Evolutionary conservation across 2,797 vertebrate genomes (phyloP), one percentile per base, ranked within the genome.

Genomic region (Paratrypauchen microcephalus): DNA sequence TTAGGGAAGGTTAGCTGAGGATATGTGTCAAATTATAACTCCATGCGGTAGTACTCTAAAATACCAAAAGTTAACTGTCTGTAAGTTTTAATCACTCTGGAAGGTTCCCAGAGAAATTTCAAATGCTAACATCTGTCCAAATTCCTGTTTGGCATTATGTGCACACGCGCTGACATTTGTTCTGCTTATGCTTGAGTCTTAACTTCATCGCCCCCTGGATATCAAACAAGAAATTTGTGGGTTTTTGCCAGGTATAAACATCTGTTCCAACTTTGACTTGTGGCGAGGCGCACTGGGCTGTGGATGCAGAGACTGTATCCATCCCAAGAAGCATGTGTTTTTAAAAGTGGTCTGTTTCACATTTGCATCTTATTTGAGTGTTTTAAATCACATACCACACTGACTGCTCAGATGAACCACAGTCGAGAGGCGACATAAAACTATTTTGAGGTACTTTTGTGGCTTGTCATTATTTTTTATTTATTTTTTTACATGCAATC

Each of bases 101-200:
- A 68, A 61, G 77, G 73, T 79, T 83, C 65, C 55, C 68, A 58
- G 11, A 87, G 65, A 62, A 45, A 83, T 83, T 84, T 83, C 36
- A 76, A 83, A 83, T 80, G 69, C 75, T 77, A 83, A 80, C 79
- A 87, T 86, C 77, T 82, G 83, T 83, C 78, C 69, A 86, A 84
- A 79, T 86, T 78, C 77, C 85, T 80, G 68, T 87, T 90, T 84
- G 81, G 85, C 85, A 86, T 80, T 72, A 77, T 76, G 69, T 70
- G 63, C 70, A 79, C 73, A 68, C 47, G 32, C 57, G 69, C 66
- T 85, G 80, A 85, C 87, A 88, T 89, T 89, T 85, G 82, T 85
- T 88, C 79, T 73, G 76, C 85, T 90, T 89, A 78, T 70, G 79
- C 87, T 86, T 89, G 84, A 65, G 70, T 79, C 86, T 83, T 80